Evolutionary conservation across 2,113 vertebrate species (phyloP).

Genomic region (Cololabis saira): DNA sequence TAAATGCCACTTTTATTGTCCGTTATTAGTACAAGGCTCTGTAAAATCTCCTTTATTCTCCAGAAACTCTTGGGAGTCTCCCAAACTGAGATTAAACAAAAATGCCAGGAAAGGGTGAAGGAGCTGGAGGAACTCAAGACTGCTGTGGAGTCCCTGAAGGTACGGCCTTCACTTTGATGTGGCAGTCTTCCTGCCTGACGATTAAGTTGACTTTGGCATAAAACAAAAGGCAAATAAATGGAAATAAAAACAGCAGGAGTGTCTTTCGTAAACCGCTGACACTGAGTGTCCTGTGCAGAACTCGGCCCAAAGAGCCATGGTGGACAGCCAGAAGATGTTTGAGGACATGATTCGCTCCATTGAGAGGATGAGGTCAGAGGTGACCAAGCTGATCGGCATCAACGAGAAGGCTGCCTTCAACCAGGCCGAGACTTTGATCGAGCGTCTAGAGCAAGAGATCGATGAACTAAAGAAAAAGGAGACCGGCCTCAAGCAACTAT

Average conservation of each 20-base stretch:
- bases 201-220: no score
- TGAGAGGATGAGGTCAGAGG: conserved; percentile 85
- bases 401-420: conserved; percentile 84
- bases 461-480: conserved; percentile 85
- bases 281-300: conserved; percentile 64
- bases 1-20: conserved; percentile 5
- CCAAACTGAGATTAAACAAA: conserved; percentile 83
- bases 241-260: no score
- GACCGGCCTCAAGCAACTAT: conserved; percentile 82
- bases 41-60: conserved; percentile 24
- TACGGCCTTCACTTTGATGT: conserved; percentile 23
- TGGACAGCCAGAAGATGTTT: conserved; percentile 86
- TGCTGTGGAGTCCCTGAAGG: conserved; percentile 83
- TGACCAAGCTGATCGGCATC: conserved; percentile 84
- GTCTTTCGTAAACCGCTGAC: no score
- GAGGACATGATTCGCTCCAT: conserved; percentile 86
- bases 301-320: conserved; percentile 84
- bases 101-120: conserved; percentile 84
- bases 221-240: no score
- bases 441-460: conserved; percentile 84
- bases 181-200: background rate
- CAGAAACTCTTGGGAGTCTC: conserved; percentile 85
- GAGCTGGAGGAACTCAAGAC: conserved; percentile 84
- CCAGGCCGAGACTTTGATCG: conserved; percentile 82
- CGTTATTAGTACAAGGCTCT: conserved; percentile 5